A percentile compares a stretch with the other conserved stretches of the same genome.
Evolutionary conservation across 2,888 invertebrate species (phyloP).

Genomic region (Stenotaenia linearis): DNA sequence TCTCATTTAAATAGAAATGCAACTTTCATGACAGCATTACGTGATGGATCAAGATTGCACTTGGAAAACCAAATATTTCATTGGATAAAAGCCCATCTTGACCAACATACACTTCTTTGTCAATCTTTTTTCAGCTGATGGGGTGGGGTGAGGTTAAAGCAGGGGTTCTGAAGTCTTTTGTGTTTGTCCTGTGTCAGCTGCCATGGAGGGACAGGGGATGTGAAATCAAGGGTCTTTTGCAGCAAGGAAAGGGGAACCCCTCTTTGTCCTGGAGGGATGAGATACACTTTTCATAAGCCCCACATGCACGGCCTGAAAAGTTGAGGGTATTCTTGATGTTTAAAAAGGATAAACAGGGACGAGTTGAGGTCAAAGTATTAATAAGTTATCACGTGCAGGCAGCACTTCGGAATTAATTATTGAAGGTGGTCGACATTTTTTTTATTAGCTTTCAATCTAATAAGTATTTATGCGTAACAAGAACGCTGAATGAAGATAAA

Average conservation of each 20-base stretch:
- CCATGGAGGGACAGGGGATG: background rate
- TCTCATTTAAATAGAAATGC: background rate
- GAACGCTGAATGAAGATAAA: no score
- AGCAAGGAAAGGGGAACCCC: background rate
- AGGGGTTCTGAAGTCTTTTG: background rate
- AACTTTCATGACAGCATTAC: background rate
- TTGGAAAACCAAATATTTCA: background rate
- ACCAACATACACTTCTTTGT: background rate
- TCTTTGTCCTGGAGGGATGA: background rate
- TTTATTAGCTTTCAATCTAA: background rate
- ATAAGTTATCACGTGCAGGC: background rate
- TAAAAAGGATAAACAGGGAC: background rate
- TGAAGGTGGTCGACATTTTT: background rate
- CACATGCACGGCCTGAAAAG: background rate
- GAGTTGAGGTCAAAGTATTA: background rate
- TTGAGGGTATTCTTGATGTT: background rate
- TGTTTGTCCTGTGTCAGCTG: background rate
- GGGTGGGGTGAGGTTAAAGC: background rate
- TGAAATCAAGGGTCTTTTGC: conserved; percentile 13
- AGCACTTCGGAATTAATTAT: background rate
- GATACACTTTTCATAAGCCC: conserved; percentile 2
- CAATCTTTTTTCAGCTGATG: background rate
- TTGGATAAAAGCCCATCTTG: background rate
- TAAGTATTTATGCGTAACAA: no score
- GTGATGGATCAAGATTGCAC: background rate